Base-by-base conservation (phyloP, 2,113 vertebrate genomes). In the Oenanthe oenanthe region DNA sequence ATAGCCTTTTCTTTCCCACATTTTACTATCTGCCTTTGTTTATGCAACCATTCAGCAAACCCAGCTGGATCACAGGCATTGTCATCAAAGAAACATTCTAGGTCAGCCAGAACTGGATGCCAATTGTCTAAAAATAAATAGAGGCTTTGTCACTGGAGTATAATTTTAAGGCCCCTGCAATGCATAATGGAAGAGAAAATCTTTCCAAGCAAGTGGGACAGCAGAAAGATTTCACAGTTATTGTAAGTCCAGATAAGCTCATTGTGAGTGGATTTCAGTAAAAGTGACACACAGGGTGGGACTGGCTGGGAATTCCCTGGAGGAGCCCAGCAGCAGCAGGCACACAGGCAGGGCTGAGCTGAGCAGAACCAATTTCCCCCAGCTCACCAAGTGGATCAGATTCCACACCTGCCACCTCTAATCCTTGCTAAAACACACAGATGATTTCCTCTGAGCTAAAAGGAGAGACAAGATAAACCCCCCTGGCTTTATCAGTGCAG, bases 51-150 rank as follows among this genome's bases (percentile, higher is more conserved):
- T 92, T 96, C 95, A 95, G 94, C 93, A 95, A 96, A 76, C 95
- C 68, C 96, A 95, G 95, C 95, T 96, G 93, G 87, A 89, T 93
- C 85, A 56, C 85, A 97, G 94, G 95, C 90, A 85, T 10, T 82
- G 95, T 91, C 94, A 91, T 96, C 92, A 96, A 97, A 94, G 94
- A 95, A 95, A 89, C 76, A 90, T 92, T 94, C 36, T 84, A 85
- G 84, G 92, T 92, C 89, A 96, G 95, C 92, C 96, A 94, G 77
- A 56, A 84, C 54, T 92, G 62, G 94, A 95, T 95, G 97, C 95
- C 95, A 96, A 91, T 92, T 88, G 94, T 60, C 94, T 96, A 95
- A 89, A 96, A 97, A 96, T 96, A 95, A 96, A 81, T 32, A 88
- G 83, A 90, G 85, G 73, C 74, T 92, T 94, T 95, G 93, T 92